Conservation (phyloP, 2,113 vertebrate species). For the Etia nguti region DNA sequence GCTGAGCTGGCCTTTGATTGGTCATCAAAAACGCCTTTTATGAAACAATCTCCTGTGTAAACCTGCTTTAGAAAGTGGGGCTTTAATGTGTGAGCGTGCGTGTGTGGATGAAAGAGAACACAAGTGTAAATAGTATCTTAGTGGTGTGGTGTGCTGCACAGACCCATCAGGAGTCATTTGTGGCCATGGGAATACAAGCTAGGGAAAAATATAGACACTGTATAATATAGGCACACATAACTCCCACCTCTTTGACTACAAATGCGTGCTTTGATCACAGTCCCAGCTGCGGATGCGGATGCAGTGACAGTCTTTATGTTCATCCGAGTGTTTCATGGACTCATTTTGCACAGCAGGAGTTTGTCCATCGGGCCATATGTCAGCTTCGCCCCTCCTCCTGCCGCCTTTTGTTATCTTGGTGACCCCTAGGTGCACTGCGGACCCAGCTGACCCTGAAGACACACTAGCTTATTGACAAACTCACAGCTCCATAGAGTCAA, state of each 20-base stretch:
- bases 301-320: slow-evolving; percentile 48
- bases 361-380: slow-evolving; percentile 65
- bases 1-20: slow-evolving; percentile 47
- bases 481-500: slow-evolving; percentile 57
- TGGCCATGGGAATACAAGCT: neutral
- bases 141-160: neutral
- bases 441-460: slow-evolving; percentile 53
- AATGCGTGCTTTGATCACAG: neutral
- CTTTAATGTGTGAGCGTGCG: neutral
- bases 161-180: neutral
- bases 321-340: slow-evolving; percentile 53
- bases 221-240: neutral
- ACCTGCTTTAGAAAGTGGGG: slow-evolving; percentile 19
- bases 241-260: neutral
- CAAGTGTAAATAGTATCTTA: neutral
- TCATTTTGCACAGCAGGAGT: slow-evolving; percentile 46
- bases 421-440: slow-evolving; percentile 43
- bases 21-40: slow-evolving; percentile 53
- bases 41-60: slow-evolving; percentile 36
- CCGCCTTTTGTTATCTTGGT: slow-evolving; percentile 58
- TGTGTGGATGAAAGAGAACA: slow-evolving; percentile 1
- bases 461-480: slow-evolving; percentile 55
- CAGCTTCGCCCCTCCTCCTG: slow-evolving; percentile 39
- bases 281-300: slow-evolving; percentile 47
- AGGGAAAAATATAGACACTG: neutral